These are phyloP conservation scores for Leptopilina boulardi DNA, from an alignment of 1,140 invertebrate genomes.

Conservation along the genomic window DNA sequence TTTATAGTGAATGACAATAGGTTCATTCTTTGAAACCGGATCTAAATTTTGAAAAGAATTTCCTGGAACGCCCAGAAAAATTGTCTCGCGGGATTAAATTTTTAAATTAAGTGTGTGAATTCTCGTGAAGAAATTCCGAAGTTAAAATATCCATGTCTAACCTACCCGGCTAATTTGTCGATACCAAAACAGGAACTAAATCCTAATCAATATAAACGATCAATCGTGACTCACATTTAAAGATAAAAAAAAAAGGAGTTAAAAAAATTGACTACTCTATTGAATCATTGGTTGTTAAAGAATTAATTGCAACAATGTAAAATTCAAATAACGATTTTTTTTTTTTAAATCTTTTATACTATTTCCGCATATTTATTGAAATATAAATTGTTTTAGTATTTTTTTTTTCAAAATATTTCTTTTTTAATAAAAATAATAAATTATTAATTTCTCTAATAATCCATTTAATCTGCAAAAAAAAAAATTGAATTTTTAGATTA, in stretches of 20 bases:
- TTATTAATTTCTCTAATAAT: too few relatives aligned
- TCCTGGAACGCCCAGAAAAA: conserved; percentile 31
- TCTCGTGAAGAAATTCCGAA: neutral
- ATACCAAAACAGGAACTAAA: conserved; percentile 27
- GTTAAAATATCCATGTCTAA: conserved; percentile 29
- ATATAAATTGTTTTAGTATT: neutral
- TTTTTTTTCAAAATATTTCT: too few relatives aligned
- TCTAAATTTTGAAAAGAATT: conserved; percentile 14
- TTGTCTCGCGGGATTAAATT: conserved; percentile 1
- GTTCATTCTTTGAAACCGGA: conserved; percentile 7
- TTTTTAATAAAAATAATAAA: too few relatives aligned
- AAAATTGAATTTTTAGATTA: too few relatives aligned
- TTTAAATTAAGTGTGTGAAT: neutral
- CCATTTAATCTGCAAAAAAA: too few relatives aligned
- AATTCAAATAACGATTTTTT: neutral
- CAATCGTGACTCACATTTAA: conserved; percentile 17
- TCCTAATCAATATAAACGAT: conserved; percentile 26
- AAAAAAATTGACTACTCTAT: conserved; percentile 1
- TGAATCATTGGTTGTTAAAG: conserved; percentile 1
- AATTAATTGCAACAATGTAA: neutral
- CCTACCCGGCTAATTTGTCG: neutral
- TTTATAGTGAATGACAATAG: conserved; percentile 19
- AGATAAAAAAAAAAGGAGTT: neutral
- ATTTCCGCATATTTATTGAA: neutral
- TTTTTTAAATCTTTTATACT: neutral